Base-by-base conservation (phyloP, 2,113 vertebrate species). In the Sturnira hondurensis region DNA sequence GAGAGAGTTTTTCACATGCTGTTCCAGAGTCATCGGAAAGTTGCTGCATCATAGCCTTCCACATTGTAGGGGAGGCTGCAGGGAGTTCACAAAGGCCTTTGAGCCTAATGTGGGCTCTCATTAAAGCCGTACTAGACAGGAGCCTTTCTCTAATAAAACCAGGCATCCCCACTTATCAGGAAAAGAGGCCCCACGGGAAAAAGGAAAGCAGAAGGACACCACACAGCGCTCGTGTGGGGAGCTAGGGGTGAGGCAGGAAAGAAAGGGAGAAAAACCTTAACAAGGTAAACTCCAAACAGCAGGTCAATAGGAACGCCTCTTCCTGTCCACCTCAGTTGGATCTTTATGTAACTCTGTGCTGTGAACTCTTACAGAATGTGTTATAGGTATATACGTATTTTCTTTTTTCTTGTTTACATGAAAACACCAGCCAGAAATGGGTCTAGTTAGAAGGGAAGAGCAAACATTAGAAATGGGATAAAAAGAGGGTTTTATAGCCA, bases 361-460 rank as follows among this genome's bases (percentile, higher is more conserved):
- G 8, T 84, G 36, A 89, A 45, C 47, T 58, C 94, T 41, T 81
- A 52, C 47, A 54, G 71, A 93, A 65, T 22, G 56, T 52, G 50
- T 65, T 56, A 91, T 2, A 86, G 67, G 1, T 20, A 14, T 54
- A 1, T 52, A 61, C 10, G 13, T 90, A 13, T 74, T 78, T 74
- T 78, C 41, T 50, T 22, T 95, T 68, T 84, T 76, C 94, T 92
- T 83, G n/a, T 91, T 93, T 47, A 89, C 19, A 89, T 80, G 45
- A 83, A 86, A 96, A 91, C 15, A 88, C 15, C 26, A 84, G 68
- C 47, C 24, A 97, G 80, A 96, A 96, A 87, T 84, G 61, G 45
- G 4, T 61, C 85, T 26, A 58, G 17, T 68, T 77, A 73, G 45
- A 86, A 93, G n/a, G 7, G 15, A 68, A 95, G 41, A 78, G 24